Evolutionary conservation across 1,140 invertebrate genomes (phyloP).

Genomic region (Vanessa tameamea): DNA sequence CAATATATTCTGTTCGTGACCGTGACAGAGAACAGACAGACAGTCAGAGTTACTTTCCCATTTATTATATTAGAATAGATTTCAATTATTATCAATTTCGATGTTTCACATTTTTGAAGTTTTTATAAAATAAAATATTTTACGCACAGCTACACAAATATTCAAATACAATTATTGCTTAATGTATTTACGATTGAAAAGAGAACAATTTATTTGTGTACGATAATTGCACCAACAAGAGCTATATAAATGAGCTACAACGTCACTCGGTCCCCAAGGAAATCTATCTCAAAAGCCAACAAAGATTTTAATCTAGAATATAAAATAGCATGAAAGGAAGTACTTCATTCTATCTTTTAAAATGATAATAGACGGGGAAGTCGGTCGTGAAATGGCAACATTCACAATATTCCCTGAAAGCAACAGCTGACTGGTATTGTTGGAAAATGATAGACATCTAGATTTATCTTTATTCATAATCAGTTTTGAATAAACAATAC

Average conservation of each 20-base stretch:
- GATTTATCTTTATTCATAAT: not conserved
- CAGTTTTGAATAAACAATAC: not conserved
- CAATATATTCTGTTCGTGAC: no score
- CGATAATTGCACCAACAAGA: no score
- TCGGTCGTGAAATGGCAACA: not conserved
- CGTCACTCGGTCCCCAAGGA: slow-evolving; percentile 9
- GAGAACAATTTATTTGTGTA: no score
- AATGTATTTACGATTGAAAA: no score
- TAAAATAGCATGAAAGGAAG: slow-evolving; percentile 11
- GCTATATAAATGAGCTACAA: not conserved
- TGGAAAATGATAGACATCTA: not conserved
- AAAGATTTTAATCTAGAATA: slow-evolving; percentile 26
- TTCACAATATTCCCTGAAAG: slow-evolving; percentile 15
- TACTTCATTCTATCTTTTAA: slow-evolving; percentile 20
- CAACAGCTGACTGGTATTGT: slow-evolving; percentile 18
- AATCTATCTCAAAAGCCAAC: slow-evolving; percentile 22
- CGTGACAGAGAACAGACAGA: no score
- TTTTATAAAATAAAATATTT: no score
- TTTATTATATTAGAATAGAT: no score
- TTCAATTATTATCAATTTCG: no score
- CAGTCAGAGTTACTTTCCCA: no score
- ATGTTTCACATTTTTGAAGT: no score
- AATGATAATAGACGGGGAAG: slow-evolving; percentile 21
- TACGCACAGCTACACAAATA: no score
- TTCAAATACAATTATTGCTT: no score